These are phyloP conservation scores for Platycheirus rosarum DNA, from an alignment of 2,888 invertebrate genomes.

Conservation along the genomic window DNA sequence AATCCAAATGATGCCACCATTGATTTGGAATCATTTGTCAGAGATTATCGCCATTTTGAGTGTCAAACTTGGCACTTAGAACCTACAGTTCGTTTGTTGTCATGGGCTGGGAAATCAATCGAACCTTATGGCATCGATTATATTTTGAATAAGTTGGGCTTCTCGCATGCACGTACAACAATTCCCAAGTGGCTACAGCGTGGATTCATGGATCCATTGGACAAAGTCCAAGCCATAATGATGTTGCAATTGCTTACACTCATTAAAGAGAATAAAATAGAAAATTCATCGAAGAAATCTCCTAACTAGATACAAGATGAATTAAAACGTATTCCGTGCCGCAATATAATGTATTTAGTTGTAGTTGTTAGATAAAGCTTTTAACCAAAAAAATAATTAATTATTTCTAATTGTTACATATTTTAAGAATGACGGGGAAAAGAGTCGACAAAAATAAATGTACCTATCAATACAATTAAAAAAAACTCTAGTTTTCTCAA, in stretches of 20 bases:
- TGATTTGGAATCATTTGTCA: slow-evolving; percentile 87
- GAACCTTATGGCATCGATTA: slow-evolving; percentile 99
- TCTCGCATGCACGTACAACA: slow-evolving; percentile 98
- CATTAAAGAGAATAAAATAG: slow-evolving; percentile 84
- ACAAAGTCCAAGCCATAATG: slow-evolving; percentile 93
- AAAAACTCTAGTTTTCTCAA: no score
- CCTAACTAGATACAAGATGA: slow-evolving; percentile 38
- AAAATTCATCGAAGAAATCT: slow-evolving; percentile 75
- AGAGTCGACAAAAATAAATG: background rate
- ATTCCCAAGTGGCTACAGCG: slow-evolving; percentile 99
- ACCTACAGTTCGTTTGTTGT: slow-evolving; percentile 92
- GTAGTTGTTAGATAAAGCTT: slow-evolving; percentile 59
- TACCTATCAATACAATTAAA: background rate
- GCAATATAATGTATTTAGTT: slow-evolving; percentile 36
- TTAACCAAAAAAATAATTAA: slow-evolving; percentile 70
- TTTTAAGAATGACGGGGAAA: slow-evolving; percentile 32
- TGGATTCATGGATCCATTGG: slow-evolving; percentile 98
- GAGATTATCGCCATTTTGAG: slow-evolving; percentile 95
- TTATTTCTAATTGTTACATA: slow-evolving; percentile 67
- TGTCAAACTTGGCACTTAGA: slow-evolving; percentile 98
- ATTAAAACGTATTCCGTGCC: background rate
- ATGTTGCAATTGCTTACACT: slow-evolving; percentile 88
- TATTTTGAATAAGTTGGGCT: slow-evolving; percentile 98
- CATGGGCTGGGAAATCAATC: slow-evolving; percentile 97
- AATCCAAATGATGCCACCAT: slow-evolving; percentile 69